These are phyloP conservation scores for Globicephala melas DNA, from an alignment of 2,113 vertebrate species.

Conservation along the genomic window DNA sequence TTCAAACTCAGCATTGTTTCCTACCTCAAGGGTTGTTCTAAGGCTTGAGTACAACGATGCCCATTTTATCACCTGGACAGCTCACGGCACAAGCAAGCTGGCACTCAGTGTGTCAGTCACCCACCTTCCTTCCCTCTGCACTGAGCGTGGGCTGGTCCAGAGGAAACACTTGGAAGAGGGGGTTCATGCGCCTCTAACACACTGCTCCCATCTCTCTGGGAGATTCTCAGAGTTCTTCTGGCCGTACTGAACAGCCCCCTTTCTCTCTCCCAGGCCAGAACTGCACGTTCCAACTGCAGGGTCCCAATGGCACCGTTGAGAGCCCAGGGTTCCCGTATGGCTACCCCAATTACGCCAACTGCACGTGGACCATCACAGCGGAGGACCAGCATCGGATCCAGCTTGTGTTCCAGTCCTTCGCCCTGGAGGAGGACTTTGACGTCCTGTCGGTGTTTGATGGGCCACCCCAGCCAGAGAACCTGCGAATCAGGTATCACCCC, in stretches of 20 bases:
- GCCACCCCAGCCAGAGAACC: slow-evolving; percentile 90
- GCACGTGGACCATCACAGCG: slow-evolving; percentile 96
- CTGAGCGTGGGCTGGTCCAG: background rate
- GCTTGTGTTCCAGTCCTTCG: slow-evolving; percentile 98
- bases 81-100: background rate
- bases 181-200: too few relatives aligned
- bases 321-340: slow-evolving; percentile 98
- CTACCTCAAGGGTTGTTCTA: background rate
- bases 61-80: background rate
- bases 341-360: slow-evolving; percentile 99
- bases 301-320: slow-evolving; percentile 96
- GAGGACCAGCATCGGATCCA: slow-evolving; percentile 97
- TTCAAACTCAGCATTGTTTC: background rate
- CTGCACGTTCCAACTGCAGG: slow-evolving; percentile 94
- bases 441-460: slow-evolving; percentile 96
- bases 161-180: background rate
- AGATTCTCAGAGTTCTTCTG: background rate
- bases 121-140: background rate
- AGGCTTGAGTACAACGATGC: background rate
- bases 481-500: slow-evolving; percentile 89
- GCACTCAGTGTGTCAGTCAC: background rate
- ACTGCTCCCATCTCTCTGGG: background rate
- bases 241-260: background rate
- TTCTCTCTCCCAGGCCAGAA: slow-evolving; percentile 91
- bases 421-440: slow-evolving; percentile 98